Percentiles rank a stretch among this genome's conserved stretches.
Conservation (phyloP, 2,113 vertebrate species). For the Leptosomus discolor region DNA sequence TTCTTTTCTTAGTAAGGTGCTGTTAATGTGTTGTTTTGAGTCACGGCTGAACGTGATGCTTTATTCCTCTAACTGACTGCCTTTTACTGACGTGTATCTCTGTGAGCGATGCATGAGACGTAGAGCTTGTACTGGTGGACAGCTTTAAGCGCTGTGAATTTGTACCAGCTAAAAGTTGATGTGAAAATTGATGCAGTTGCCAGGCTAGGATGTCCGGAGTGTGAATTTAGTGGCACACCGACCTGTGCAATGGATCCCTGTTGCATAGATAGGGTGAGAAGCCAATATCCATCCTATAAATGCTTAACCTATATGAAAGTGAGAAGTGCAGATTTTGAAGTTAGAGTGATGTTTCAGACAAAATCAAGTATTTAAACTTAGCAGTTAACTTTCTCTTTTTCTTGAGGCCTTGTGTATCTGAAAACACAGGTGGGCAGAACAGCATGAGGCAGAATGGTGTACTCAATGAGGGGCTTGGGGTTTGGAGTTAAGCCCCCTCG, state of each 20-base stretch:
- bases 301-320: neutral
- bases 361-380: neutral
- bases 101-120: neutral
- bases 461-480: fast-evolving
- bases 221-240: neutral
- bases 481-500: neutral
- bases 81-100: neutral
- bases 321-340: neutral
- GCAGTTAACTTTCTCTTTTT: neutral
- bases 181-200: neutral
- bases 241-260: neutral
- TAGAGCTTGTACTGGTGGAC: neutral
- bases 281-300: neutral
- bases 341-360: neutral
- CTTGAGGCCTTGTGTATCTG: neutral
- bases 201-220: neutral
- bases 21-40: neutral
- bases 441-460: neutral
- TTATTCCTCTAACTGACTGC: neutral
- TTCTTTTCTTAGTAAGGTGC: neutral
- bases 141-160: neutral
- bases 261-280: neutral
- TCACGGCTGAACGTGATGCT: neutral
- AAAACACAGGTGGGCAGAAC: neutral
- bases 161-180: neutral